Conservation (phyloP, 1,140 invertebrate genomes). For the Chironomus striatipennis region DNA sequence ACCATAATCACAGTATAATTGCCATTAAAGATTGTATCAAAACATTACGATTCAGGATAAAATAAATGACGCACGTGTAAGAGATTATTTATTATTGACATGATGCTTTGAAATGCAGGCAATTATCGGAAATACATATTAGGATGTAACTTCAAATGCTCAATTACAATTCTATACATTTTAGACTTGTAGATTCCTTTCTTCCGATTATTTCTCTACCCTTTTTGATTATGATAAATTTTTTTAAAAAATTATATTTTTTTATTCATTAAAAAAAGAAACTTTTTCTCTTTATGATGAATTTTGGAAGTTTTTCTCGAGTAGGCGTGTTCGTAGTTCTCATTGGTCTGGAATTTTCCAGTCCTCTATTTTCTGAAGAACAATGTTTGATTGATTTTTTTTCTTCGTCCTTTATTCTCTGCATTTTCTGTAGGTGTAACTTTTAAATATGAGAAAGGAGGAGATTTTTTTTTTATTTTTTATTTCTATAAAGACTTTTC, state of each 20-base stretch:
- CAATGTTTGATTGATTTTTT: too few species aligned
- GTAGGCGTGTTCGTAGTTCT: too few species aligned
- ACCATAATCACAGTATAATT: constrained; percentile 2
- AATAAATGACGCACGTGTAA: neutral
- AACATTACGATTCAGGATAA: neutral
- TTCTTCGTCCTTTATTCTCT: neutral
- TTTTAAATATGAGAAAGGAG: neutral
- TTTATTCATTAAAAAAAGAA: too few species aligned
- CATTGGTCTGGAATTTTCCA: too few species aligned
- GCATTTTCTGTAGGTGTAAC: neutral
- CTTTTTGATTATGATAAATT: too few species aligned
- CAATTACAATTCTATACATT: neutral
- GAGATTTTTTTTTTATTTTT: constrained; percentile 6
- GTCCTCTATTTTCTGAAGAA: too few species aligned
- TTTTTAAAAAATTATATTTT: too few species aligned
- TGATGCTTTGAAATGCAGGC: neutral
- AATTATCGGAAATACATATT: neutral
- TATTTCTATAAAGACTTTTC: neutral
- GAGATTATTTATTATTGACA: neutral
- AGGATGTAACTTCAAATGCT: neutral
- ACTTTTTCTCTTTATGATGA: too few species aligned
- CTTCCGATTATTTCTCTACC: too few species aligned
- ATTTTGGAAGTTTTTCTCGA: too few species aligned
- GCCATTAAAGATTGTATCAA: neutral
- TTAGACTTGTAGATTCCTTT: neutral